phyloP scores from a whole-genome alignment of 2,888 invertebrate genomes.

The Caradrina clavipalpis region DNA sequence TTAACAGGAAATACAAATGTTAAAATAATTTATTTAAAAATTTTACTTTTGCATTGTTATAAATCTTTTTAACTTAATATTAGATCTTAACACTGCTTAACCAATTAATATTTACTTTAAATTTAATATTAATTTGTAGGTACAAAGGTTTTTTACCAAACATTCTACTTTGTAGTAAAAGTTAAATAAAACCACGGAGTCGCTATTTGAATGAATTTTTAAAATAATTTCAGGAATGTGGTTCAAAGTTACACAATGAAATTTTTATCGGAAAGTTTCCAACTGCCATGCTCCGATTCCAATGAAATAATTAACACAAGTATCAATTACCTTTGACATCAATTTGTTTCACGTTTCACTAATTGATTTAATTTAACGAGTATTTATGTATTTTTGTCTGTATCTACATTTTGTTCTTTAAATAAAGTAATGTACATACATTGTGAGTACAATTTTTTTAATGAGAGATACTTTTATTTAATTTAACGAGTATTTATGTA shows the following conservation, averaged over 20 bases:
- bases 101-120: not conserved
- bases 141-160: slow-evolving; percentile 11
- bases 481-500: too few relatives aligned
- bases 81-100: not conserved
- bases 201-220: slow-evolving; percentile 26
- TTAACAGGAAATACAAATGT: not conserved
- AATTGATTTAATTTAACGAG: slow-evolving; percentile 27
- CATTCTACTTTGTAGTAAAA: not conserved
- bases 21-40: not conserved
- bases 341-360: slow-evolving; percentile 10
- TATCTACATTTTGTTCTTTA: not conserved
- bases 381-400: not conserved
- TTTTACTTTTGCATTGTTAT: not conserved
- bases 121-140: slow-evolving; percentile 9
- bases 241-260: slow-evolving; percentile 8
- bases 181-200: slow-evolving; percentile 12
- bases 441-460: too few relatives aligned
- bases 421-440: too few relatives aligned
- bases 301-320: slow-evolving; percentile 31
- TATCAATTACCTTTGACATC: slow-evolving; percentile 16
- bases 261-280: slow-evolving; percentile 15
- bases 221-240: slow-evolving; percentile 23
- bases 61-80: not conserved
- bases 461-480: too few relatives aligned
- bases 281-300: not conserved